Base-by-base conservation (phyloP, 2,888 invertebrate species). In the Spilosoma lubricipeda region DNA sequence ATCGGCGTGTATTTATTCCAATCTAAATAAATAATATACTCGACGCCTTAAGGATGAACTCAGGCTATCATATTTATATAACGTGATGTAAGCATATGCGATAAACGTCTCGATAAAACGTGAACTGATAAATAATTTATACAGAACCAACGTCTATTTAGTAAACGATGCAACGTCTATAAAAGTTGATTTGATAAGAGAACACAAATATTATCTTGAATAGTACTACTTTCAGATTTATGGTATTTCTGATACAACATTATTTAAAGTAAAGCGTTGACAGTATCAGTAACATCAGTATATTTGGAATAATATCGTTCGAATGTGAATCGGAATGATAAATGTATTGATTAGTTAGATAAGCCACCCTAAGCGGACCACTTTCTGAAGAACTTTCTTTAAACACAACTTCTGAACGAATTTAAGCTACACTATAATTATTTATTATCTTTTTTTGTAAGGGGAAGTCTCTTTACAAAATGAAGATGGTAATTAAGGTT, bases 111-210 rank as follows among this genome's bases (percentile, higher is more conserved):
- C 33, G 56, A 68, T 67, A 72, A 68, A 69, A 76, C 67, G 64
- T 75, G 73, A 73, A 77, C 74, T 73, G 77, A 81, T 79, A 82
- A 77, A 33, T 75, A 71, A 73, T 76, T 71, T 79, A 81, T 76
- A 71, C 45, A 52, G 45, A 48, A 66, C 66, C 45, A 70, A 75
- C 66, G 56, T 74, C 71, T 71, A 67, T 82, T 75, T 65, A 72
- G 72, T 78, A 73, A 79, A 79, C 74, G 67, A 64, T 33, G 64
- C 70, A 39, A 72, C 68, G 48, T 74, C 65, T 75, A 75, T 81
- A 75, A 77, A 74, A 73, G 30, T 69, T 30, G 23, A 69, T 1
- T 68, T 27, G 82, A 84, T 82, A 84, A 77, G 66, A 66, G 67
- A 71, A 69, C 52, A 75, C 66, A 74, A 76, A 75, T 69, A 72